Base-by-base conservation (phyloP, 2,888 invertebrate genomes). In the Parnassius glacialis region DNA sequence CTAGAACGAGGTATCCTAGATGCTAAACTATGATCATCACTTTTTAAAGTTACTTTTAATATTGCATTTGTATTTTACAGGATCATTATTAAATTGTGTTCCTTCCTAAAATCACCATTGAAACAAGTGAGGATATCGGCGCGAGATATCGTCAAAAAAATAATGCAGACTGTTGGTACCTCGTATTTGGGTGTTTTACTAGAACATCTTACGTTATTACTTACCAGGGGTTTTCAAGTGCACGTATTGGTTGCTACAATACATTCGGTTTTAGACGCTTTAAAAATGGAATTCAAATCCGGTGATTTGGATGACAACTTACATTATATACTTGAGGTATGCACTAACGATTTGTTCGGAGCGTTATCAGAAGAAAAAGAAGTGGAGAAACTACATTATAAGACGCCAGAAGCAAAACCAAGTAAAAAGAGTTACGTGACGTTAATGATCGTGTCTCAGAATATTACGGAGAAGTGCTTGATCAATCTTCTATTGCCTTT, bases 191-290 rank as follows among this genome's bases (percentile, higher is more conserved):
- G 94, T 9, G 91, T 95, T 72, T 85, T 99, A 25, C 83, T 99
- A 11, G 94, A 94, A 65, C 97, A 98, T 83, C 93, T 99, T 80
- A 94, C 95, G 45, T 89, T 95, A 5, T 85, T 97, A 20, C 90
- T 99, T 59, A 96, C 95, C 0, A 94, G 95, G 77, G 99, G 99
- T 11, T 99, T 96, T 80, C 98, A 98, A 92, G 94, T 97, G 2
- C 99, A 99, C 75, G 98, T 99, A 0, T 88, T 99, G 59, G 96
- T 96, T 3, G 97, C 95, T 65, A 98, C 98, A 0, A 93, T 97
- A 20, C 97, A 98, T 78, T 93, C 95, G 0, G 94, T 99, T 5
- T 85, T 99, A 57, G 94, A 94, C 62, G 93, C 94, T 41, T 80
- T 98, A 60, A 95, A 94, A 75, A 87, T 92, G 0, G 84, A 92